Percentiles rank a stretch among this genome's conserved stretches.
Evolutionary conservation across 1,140 invertebrate genomes (phyloP).

Genomic region (Micrasema minimum): DNA sequence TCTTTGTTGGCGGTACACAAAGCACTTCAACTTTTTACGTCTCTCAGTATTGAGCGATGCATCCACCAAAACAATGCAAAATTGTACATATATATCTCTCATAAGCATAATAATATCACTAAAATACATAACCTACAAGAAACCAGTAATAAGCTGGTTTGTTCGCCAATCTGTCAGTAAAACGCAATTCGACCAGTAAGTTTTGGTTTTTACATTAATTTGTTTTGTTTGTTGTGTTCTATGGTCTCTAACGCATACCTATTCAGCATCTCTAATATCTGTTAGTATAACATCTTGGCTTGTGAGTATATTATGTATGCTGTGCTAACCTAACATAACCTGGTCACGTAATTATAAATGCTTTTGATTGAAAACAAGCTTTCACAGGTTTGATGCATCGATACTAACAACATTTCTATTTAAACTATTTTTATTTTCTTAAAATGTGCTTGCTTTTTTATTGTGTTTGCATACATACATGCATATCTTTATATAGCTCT

Average conservation of each 20-base stretch:
- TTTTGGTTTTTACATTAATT: slow-evolving; percentile 45
- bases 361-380: slow-evolving; percentile 16
- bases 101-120: slow-evolving; percentile 32
- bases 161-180: slow-evolving; percentile 34
- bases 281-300: slow-evolving; percentile 21
- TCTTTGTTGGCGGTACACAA: slow-evolving; percentile 69
- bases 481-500: too few relatives aligned
- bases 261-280: slow-evolving; percentile 6
- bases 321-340: slow-evolving; percentile 26
- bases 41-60: slow-evolving; percentile 66
- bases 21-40: slow-evolving; percentile 72
- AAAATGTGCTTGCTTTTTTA: neutral
- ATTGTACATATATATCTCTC: slow-evolving; percentile 34
- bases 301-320: slow-evolving; percentile 31
- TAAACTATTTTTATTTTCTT: slow-evolving; percentile 1
- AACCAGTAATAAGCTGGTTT: slow-evolving; percentile 32
- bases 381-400: slow-evolving; percentile 12
- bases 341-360: slow-evolving; percentile 8
- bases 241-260: slow-evolving; percentile 23
- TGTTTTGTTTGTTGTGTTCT: slow-evolving; percentile 40
- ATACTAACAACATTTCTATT: slow-evolving; percentile 1
- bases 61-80: slow-evolving; percentile 18
- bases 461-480: neutral
- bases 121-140: slow-evolving; percentile 31
- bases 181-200: slow-evolving; percentile 43